Evolutionary conservation across 2,888 invertebrate genomes (phyloP), one percentile per base, ranked within the genome.

Genomic region (Acrocyrtus sp.): DNA sequence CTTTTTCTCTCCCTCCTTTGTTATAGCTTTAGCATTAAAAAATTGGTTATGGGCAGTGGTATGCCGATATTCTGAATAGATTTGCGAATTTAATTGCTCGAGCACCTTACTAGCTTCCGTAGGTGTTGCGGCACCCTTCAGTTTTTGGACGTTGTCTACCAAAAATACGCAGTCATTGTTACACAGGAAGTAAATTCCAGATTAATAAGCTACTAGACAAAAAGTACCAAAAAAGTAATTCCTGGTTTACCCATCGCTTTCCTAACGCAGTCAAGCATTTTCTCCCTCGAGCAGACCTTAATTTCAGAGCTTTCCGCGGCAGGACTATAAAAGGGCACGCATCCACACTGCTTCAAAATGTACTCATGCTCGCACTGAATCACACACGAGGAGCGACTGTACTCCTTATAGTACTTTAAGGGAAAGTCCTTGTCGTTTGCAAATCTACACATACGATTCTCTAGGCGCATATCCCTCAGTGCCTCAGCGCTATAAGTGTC

Each of bases 311-410:
- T 58, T 2, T 29, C 51, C 6, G 53, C 66, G 0, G 66, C 81
- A n/a, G 81, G 80, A 43, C 74, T 70, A 53, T 77, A 81, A 56
- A 80, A 81, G 1, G 81, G 81, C 24, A 78, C 74, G 47, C 81
- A 81, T 21, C 76, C 57, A 48, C 81, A 81, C 47, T 75, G 56
- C 15, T 74, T 45, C 39, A 58, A 24, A 10, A 81, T 74, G 43
- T 75, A 80, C 50, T 79, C 75, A 21, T 65, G 75, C 54, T 80
- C 80, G 53, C 81, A 81, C 48, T 81, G 77, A 26, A 80, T 63
- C 0, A 79, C 81, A 56, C 81, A 81, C 0, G 77, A 72, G 21
- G 77, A 77, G 19, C 79, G 47, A 27, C 75, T 76, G 67, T 81
- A 81, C 15, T 80, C 76, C 27, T 79, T 76, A 66, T 81, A 77